phyloP scores from a whole-genome alignment of 2,113 vertebrate genomes.

The Heterotis niloticus region DNA sequence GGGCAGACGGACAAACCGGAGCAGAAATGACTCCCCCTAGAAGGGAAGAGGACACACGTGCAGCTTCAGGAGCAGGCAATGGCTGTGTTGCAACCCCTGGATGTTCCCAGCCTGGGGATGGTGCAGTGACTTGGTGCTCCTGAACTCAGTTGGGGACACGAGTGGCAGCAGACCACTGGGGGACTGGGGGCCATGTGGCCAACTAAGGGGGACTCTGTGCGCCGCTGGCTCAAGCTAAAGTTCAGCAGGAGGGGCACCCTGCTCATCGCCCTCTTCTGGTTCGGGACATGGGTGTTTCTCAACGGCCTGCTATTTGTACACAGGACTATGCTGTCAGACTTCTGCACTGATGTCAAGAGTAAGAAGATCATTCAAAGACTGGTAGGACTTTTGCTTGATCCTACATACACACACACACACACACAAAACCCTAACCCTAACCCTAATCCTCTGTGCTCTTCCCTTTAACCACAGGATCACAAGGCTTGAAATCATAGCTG shows the following conservation, averaged over 20 bases:
- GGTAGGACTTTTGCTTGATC: constrained; percentile 64
- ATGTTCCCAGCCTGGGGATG: background rate
- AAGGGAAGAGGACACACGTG: background rate
- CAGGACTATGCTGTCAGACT: constrained; percentile 75
- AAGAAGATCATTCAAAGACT: constrained; percentile 76
- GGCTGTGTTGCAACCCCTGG: background rate
- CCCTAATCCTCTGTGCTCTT: too few relatives aligned
- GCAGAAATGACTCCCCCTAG: background rate
- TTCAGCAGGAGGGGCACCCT: constrained; percentile 66
- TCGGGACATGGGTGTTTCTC: constrained; percentile 73
- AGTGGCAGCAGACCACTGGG: background rate
- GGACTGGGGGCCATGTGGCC: constrained; percentile 12
- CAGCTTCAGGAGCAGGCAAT: background rate
- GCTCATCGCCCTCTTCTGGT: constrained; percentile 70
- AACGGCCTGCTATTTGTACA: constrained; percentile 76
- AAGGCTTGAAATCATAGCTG: too few relatives aligned
- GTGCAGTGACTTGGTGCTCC: background rate
- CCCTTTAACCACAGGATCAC: too few relatives aligned
- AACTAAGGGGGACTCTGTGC: constrained; percentile 38
- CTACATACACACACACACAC: too few relatives aligned
- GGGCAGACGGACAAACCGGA: background rate
- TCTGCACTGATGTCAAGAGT: constrained; percentile 82
- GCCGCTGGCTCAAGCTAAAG: constrained; percentile 59
- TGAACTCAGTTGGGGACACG: background rate
- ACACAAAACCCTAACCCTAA: too few relatives aligned